Evolutionary conservation across 35 echinoderm and acorn worm genomes (phyloP).

Genomic region (Stichopus chloronotus): DNA sequence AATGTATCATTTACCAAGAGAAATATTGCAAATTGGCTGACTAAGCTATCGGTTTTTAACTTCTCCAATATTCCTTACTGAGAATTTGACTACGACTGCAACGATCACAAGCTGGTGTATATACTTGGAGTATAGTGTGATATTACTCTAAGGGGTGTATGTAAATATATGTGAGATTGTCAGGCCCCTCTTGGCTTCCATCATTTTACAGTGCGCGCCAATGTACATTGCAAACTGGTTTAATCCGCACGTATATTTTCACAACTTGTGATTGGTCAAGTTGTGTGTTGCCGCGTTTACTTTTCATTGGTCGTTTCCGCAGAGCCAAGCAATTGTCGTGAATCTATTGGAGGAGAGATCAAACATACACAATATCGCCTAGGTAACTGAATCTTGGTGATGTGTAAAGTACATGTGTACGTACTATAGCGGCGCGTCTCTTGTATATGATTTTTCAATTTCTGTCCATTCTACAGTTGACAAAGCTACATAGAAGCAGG

Average conservation of each 20-base stretch:
- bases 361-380: not conserved
- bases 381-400: not conserved
- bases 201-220: not conserved
- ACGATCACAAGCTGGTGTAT: no score
- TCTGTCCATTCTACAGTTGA: conserved; percentile 17
- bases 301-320: not conserved
- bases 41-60: no score
- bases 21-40: no score
- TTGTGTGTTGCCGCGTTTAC: not conserved
- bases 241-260: not conserved
- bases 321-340: not conserved
- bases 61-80: no score
- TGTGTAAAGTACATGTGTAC: no score
- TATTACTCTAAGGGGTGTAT: no score
- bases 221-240: not conserved
- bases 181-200: no score
- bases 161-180: no score
- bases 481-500: conserved; percentile 2
- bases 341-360: not conserved
- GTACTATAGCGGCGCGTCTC: not conserved
- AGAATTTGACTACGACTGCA: no score
- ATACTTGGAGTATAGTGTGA: no score
- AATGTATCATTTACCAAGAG: no score
- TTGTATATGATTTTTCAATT: not conserved
- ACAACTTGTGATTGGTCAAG: not conserved